Evolutionary conservation across 1,140 invertebrate species (phyloP).

Genomic region (Lethrus apterus): DNA sequence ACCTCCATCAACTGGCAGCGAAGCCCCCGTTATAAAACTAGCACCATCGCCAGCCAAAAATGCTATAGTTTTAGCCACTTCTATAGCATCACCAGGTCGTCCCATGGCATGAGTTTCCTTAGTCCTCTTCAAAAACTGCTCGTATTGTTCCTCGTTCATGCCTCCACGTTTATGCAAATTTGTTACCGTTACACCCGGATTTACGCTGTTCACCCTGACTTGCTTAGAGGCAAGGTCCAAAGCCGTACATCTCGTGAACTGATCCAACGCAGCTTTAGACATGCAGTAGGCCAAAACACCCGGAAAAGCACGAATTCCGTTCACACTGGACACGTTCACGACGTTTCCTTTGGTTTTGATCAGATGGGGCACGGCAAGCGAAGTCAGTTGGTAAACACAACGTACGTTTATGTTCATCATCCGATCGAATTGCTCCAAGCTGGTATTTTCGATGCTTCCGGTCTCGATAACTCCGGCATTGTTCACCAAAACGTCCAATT

Average conservation of each 20-base stretch:
- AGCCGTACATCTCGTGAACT: slow-evolving; percentile 75
- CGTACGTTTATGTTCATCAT: slow-evolving; percentile 81
- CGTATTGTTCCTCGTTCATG: slow-evolving; percentile 58
- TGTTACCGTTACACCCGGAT: slow-evolving; percentile 67
- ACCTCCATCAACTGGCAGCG: slow-evolving; percentile 75
- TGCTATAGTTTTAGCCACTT: slow-evolving; percentile 70
- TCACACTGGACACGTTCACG: slow-evolving; percentile 88
- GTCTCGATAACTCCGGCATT: slow-evolving; percentile 79
- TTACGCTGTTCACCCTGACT: slow-evolving; percentile 80
- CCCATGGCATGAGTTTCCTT: slow-evolving; percentile 71
- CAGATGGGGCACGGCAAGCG: slow-evolving; percentile 76
- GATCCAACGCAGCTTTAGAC: slow-evolving; percentile 84
- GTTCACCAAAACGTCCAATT: slow-evolving; percentile 75
- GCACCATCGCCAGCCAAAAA: slow-evolving; percentile 71
- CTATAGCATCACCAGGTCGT: slow-evolving; percentile 59
- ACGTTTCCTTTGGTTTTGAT: slow-evolving; percentile 76
- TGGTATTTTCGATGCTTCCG: slow-evolving; percentile 77
- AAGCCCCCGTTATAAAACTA: slow-evolving; percentile 70
- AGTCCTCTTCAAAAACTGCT: slow-evolving; percentile 60
- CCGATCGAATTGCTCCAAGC: slow-evolving; percentile 73
- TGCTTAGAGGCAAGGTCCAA: slow-evolving; percentile 73
- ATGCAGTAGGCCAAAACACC: slow-evolving; percentile 75
- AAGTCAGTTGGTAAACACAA: slow-evolving; percentile 75
- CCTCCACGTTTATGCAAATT: slow-evolving; percentile 62
- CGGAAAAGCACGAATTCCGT: slow-evolving; percentile 71